Conservation (phyloP, 1,140 invertebrate genomes). For the Neodiprion fabricii region DNA sequence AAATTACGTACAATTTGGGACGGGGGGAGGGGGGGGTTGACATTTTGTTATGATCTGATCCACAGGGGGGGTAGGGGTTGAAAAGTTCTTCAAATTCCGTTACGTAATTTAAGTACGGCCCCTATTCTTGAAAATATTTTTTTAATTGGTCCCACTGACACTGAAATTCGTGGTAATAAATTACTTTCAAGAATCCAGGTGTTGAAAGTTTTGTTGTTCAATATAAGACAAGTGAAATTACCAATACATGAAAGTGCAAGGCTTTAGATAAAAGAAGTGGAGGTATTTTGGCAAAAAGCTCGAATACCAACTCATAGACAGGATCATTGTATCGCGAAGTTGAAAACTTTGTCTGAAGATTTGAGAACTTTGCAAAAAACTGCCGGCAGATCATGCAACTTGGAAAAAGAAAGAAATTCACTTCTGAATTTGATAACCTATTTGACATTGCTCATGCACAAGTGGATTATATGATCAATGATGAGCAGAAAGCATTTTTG, state of each 20-base stretch:
- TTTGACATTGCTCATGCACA: slow-evolving; percentile 24
- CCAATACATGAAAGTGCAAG: slow-evolving; percentile 21
- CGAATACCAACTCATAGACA: slow-evolving; percentile 23
- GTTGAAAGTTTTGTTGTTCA: slow-evolving; percentile 21
- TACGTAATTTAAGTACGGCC: too few relatives aligned
- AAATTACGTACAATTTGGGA: too few relatives aligned
- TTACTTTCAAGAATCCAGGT: background rate
- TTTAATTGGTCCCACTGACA: too few relatives aligned
- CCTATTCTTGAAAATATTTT: too few relatives aligned
- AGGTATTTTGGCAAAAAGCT: slow-evolving; percentile 27
- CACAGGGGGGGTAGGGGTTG: too few relatives aligned
- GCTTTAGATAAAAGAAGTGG: slow-evolving; percentile 22
- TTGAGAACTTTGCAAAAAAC: slow-evolving; percentile 26
- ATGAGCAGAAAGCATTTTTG: slow-evolving; percentile 21
- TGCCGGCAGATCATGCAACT: slow-evolving; percentile 14
- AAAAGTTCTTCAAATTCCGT: too few relatives aligned
- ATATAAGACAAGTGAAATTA: slow-evolving; percentile 18
- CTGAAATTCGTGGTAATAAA: too few relatives aligned
- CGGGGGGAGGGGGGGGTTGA: too few relatives aligned
- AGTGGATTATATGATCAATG: slow-evolving; percentile 15
- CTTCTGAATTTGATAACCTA: slow-evolving; percentile 19
- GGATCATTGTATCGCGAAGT: slow-evolving; percentile 21
- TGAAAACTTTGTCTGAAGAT: slow-evolving; percentile 20
- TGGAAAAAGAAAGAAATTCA: slow-evolving; percentile 24
- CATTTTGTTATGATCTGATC: too few relatives aligned